Evolutionary conservation across 2,797 vertebrate genomes (phyloP).

Genomic region (Capromys pilorides): DNA sequence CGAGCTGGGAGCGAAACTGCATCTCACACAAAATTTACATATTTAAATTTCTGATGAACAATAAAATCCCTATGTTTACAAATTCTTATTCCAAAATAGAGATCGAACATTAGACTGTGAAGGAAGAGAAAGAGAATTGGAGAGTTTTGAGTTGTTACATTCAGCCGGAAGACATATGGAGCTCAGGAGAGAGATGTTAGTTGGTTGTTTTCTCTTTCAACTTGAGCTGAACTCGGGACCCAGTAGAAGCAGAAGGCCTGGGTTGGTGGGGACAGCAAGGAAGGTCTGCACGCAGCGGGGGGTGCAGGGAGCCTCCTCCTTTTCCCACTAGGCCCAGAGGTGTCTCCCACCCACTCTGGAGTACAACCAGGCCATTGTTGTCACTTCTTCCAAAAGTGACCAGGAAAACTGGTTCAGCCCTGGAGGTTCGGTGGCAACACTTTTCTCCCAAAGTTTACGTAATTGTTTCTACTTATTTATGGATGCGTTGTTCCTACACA

Average conservation of each 20-base stretch:
- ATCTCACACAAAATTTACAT: not conserved
- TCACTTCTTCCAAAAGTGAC: no score
- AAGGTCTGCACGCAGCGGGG: not conserved
- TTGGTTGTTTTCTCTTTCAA: not conserved
- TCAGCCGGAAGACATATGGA: no score
- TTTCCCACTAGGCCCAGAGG: not conserved
- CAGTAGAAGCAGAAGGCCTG: not conserved
- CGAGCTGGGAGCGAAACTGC: not conserved
- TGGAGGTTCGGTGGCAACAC: not conserved
- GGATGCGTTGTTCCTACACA: not conserved
- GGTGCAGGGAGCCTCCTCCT: no score
- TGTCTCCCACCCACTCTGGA: not conserved
- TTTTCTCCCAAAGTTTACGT: not conserved
- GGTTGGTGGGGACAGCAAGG: not conserved
- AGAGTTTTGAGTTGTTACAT: not conserved
- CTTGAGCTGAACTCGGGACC: not conserved
- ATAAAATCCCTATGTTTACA: not conserved
- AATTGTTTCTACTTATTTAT: not conserved
- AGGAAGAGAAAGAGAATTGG: not conserved
- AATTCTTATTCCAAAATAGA: not conserved
- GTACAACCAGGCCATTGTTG: not conserved
- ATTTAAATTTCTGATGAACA: not conserved
- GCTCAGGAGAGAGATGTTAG: fast-evolving
- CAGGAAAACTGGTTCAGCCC: not conserved
- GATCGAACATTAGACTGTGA: not conserved